Base-by-base conservation (phyloP, 2,888 invertebrate genomes). In the Mesochorus sp. region DNA sequence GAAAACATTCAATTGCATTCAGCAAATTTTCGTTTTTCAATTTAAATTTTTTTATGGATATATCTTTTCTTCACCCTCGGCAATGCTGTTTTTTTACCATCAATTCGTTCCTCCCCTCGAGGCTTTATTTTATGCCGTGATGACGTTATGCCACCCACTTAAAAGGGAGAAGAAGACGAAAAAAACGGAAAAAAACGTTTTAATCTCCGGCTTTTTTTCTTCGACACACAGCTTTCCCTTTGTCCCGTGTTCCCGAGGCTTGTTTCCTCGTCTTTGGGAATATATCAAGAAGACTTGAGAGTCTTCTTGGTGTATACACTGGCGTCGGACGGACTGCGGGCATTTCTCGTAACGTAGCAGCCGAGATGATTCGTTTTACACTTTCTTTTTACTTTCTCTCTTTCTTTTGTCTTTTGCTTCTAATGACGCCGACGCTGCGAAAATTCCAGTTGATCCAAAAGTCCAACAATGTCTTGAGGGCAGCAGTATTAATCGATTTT, bases 141-240 rank as follows among this genome's bases (percentile, higher is more conserved):
- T 62, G 19, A 6, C 26, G 12, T 34, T 14, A 3, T 12, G 37
- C 31, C 5, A 28, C 19, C 57, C n/a, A n/a, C n/a, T n/a, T n/a
- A n/a, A n/a, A n/a, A n/a, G n/a, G 6, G 14, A 21, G 3, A 31
- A 28, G 31, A 21, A 47, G 34, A 28, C 47, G 24, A 8, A 47
- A 31, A 28, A 31, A n/a, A 12, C 39, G 28, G 6, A 24, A 37
- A 47, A 59, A 51, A 61, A 55, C 53, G 53, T 73, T 72, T 47
- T 21, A 77, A 77, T 77, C 67, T 72, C 62, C 53, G 62, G 51
- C 26, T 61, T 14, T 61, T 67, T 53, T 55, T 44, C 37, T 55
- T 64, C 28, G 31, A 14, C 42, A 59, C 34, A 24, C 28, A 75
- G 75, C 55, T 76, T 67, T 76, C 42, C 51, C 14, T 49, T 72